Base-by-base conservation (phyloP, 2,113 vertebrate species). In the Carettochelys insculpta region DNA sequence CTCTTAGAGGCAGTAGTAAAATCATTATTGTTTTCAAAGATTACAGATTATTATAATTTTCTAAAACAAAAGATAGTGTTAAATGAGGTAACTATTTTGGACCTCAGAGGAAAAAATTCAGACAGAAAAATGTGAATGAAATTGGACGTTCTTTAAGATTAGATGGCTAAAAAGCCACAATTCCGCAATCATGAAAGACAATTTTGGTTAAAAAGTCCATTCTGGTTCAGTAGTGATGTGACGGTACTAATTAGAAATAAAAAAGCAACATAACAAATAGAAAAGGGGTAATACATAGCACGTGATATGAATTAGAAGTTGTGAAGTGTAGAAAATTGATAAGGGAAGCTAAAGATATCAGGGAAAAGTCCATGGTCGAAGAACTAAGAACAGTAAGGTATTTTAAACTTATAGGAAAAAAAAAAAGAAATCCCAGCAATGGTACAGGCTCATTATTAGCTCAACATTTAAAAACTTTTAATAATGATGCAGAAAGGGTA, bases 191-290 rank as follows among this genome's bases (percentile, higher is more conserved):
- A 80, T 82, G 47, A 58, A 92, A 68, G 48, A 76, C 82, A 83
- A 52, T 58, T 91, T 88, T 61, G 85, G 48, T 75, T 90, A 52
- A 85, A 88, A 91, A 94, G 56, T 82, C 86, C 76, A 56, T 78
- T 52, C 48, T 83, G 75, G 5, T 68, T 92, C 84, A 83, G 24
- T 85, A 14, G 77, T 51, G 71, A 92, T 80, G 78, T 73, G 20
- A 34, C 65, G 86, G 29, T 53, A 48, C 51, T 43, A 81, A 88
- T 58, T 80, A 83, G 16, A 88, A 87, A 56, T 50, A 41, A 68
- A 45, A 80, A 20, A 65, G 79, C 92, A 95, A 93, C 0, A 0
- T 61, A 86, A 94, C 5, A 75, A 11, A 87, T 2, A 2, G 75
- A 82, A 90, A 77, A 82, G 12, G 19, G 61, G 54, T 85, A 54